A percentile compares a stretch with the other conserved stretches of the same genome.
These are phyloP conservation scores for Rhombomys opimus DNA, from an alignment of 2,113 vertebrate species.

Conservation along the genomic window DNA sequence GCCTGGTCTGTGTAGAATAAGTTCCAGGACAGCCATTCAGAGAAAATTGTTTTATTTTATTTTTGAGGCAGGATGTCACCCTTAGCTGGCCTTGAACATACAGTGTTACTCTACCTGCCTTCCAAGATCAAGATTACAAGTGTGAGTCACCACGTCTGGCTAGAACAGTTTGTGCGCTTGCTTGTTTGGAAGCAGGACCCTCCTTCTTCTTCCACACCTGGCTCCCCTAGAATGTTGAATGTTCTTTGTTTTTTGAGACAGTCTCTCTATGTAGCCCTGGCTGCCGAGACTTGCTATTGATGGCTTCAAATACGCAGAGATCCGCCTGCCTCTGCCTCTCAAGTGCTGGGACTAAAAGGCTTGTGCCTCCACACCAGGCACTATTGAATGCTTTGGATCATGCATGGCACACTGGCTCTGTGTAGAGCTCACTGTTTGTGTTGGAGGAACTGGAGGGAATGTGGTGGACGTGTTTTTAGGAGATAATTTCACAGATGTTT, in stretches of 20 bases:
- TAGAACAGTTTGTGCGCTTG: not conserved
- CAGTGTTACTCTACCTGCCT: not conserved
- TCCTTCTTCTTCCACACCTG: not conserved
- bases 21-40: not conserved
- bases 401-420: not conserved
- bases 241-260: not conserved
- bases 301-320: not conserved
- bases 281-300: not conserved
- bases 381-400: not conserved
- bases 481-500: conserved; percentile 33
- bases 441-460: not conserved
- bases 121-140: not conserved
- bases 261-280: not conserved
- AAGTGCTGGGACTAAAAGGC: not conserved
- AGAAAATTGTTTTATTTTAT: not conserved
- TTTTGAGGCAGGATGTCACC: not conserved
- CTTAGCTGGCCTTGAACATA: not conserved
- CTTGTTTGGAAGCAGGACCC: not conserved
- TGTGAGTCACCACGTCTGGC: not conserved
- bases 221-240: not conserved
- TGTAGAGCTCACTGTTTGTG: not conserved
- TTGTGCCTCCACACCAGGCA: not conserved
- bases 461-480: not conserved
- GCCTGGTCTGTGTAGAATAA: no score
- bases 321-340: not conserved